Evolutionary conservation across 1,140 invertebrate species (phyloP).

Genomic region (Bactericera cockerelli): DNA sequence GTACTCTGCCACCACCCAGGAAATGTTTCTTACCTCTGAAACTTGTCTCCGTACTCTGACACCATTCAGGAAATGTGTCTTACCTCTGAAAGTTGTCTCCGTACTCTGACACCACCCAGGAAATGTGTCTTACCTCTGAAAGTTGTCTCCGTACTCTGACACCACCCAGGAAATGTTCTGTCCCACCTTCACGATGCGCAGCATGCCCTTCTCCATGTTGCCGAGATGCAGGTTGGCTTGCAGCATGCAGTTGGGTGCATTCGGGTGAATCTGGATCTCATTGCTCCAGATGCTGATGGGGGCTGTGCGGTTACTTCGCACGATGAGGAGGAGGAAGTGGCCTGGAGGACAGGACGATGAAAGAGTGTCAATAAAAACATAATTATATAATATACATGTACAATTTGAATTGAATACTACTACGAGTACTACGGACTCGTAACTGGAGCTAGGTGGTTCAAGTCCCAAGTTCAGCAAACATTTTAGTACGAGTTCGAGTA

Average conservation of each 20-base stretch:
- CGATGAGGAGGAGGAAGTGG: conserved; percentile 7
- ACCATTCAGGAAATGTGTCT: too few relatives aligned
- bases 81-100: too few relatives aligned
- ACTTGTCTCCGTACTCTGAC: too few relatives aligned
- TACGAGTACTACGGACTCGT: too few relatives aligned
- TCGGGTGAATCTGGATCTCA: neutral
- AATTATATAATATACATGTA: too few relatives aligned
- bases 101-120: too few relatives aligned
- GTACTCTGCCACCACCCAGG: too few relatives aligned
- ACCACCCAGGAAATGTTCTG: neutral
- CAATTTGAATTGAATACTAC: too few relatives aligned
- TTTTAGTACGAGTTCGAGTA: too few relatives aligned
- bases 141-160: neutral
- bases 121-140: neutral
- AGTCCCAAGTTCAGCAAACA: too few relatives aligned
- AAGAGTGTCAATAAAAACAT: neutral
- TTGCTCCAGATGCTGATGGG: conserved; percentile 2
- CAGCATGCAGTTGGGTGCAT: conserved; percentile 3
- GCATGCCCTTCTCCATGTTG: conserved; percentile 3
- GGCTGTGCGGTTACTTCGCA: neutral
- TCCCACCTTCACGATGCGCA: neutral
- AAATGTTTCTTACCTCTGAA: too few relatives aligned
- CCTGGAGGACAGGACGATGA: neutral
- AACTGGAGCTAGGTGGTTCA: too few relatives aligned
- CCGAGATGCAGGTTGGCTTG: neutral